Evolutionary conservation across 2,888 invertebrate genomes (phyloP).

Genomic region (Neocrepidodera transversa): DNA sequence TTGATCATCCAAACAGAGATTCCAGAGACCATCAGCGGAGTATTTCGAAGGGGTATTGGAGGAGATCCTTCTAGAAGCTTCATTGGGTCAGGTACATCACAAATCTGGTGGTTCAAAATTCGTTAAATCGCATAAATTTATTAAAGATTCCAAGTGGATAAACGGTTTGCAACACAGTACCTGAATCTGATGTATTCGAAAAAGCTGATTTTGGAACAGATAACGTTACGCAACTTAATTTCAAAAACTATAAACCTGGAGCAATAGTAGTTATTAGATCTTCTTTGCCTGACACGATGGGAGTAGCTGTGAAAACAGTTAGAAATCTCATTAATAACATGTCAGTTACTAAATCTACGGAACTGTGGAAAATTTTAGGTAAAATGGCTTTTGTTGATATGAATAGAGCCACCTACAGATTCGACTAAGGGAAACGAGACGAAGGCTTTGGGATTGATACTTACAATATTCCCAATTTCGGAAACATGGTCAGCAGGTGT

Average conservation of each 20-base stretch:
- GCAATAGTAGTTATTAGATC: constrained; percentile 78
- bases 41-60: constrained; percentile 81
- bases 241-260: constrained; percentile 85
- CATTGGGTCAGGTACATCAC: constrained; percentile 62
- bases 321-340: constrained; percentile 56
- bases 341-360: constrained; percentile 59
- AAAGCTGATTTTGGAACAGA: constrained; percentile 68
- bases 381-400: constrained; percentile 77
- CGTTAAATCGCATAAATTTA: constrained; percentile 59
- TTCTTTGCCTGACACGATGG: constrained; percentile 67
- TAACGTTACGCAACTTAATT: constrained; percentile 75
- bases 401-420: constrained; percentile 85
- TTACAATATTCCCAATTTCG: constrained; percentile 88
- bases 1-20: constrained; percentile 70
- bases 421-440: constrained; percentile 88
- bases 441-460: constrained; percentile 81
- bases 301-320: constrained; percentile 67
- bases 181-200: constrained; percentile 73
- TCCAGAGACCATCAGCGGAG: constrained; percentile 62
- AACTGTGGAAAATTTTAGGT: constrained; percentile 65
- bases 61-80: constrained; percentile 85
- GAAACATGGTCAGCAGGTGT: constrained; percentile 78
- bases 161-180: constrained; percentile 79
- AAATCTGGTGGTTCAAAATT: constrained; percentile 58
- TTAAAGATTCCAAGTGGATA: constrained; percentile 69